Evolutionary conservation across 2,797 vertebrate species (phyloP).

Genomic region (Aselliscus stoliczkanus): DNA sequence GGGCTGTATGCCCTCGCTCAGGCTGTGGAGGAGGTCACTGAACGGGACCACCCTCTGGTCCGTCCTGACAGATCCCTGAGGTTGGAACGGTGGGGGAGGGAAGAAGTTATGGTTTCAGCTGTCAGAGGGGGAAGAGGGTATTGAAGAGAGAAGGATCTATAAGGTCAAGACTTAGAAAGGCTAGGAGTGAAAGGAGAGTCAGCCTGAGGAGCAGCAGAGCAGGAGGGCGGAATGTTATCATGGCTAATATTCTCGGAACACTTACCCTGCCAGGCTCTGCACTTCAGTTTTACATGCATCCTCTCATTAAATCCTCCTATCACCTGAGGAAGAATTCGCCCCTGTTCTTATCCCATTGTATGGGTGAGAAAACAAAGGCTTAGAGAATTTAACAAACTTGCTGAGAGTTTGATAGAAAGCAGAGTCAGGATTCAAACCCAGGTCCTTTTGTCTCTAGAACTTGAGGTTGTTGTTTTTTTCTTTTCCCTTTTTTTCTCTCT

Average conservation of each 20-base stretch:
- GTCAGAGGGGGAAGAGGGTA: fast-evolving
- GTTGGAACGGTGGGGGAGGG: conserved; percentile 35
- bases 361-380: neutral
- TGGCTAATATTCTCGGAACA: neutral
- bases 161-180: neutral
- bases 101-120: neutral
- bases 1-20: conserved; percentile 84
- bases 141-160: neutral
- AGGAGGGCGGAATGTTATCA: neutral
- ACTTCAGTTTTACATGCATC: neutral
- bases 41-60: conserved; percentile 67
- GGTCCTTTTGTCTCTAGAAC: neutral
- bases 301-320: neutral
- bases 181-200: neutral
- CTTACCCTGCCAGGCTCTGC: neutral
- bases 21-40: conserved; percentile 84
- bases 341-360: neutral
- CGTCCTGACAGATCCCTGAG: conserved; percentile 67
- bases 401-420: neutral
- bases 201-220: neutral
- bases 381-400: neutral
- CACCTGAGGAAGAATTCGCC: neutral
- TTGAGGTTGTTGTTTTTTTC: neutral
- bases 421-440: neutral
- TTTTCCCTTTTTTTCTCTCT: neutral